A percentile compares a stretch with the other conserved stretches of the same genome.
Conservation (phyloP, 2,113 vertebrate genomes). For the Chloropsis hardwickii region DNA sequence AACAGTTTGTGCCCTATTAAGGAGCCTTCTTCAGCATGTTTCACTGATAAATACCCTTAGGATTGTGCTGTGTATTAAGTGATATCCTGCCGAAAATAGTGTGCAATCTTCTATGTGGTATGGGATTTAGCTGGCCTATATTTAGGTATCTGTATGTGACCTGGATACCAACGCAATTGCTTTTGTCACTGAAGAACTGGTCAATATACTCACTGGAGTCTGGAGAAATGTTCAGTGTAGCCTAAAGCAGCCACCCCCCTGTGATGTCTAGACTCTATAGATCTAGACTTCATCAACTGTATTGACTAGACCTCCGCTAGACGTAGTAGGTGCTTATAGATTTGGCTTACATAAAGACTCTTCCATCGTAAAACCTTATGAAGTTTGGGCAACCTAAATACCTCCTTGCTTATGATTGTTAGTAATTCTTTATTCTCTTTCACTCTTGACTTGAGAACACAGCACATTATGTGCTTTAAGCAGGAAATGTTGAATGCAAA, state of each 20-base stretch:
- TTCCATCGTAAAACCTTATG: background rate
- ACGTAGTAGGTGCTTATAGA: background rate
- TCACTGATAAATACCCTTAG: background rate
- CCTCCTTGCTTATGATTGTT: accelerated
- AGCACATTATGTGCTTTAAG: background rate
- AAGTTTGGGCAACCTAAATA: background rate
- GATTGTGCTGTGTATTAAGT: background rate
- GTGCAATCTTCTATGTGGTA: background rate
- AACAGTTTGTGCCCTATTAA: background rate
- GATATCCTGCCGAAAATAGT: background rate
- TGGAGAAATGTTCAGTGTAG: background rate
- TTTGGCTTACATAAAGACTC: background rate
- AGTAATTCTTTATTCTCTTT: background rate
- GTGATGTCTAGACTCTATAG: background rate
- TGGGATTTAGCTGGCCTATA: background rate
- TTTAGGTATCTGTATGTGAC: background rate
- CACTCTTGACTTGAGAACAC: background rate
- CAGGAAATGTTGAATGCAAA: background rate
- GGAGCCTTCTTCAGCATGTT: background rate
- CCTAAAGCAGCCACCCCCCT: background rate
- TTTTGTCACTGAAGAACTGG: background rate
- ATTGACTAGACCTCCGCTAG: background rate
- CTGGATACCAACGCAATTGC: background rate
- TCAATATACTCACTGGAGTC: background rate
- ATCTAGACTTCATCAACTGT: background rate